Conservation (phyloP, 2,113 vertebrate species). For the Platanista minor region DNA sequence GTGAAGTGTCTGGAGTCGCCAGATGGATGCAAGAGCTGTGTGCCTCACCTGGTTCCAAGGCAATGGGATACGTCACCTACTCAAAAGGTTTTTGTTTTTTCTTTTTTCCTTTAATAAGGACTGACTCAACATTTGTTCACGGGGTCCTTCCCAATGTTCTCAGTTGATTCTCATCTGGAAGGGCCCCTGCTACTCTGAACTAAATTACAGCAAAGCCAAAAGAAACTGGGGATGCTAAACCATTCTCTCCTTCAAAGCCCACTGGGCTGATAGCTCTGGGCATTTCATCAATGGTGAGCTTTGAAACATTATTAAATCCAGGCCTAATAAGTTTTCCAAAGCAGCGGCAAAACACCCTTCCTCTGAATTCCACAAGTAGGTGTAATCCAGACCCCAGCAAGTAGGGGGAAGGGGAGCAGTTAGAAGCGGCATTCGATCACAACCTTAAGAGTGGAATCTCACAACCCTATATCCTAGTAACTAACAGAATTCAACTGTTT, state of each 20-base stretch:
- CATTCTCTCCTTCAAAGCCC: background rate
- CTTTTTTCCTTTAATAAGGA: background rate
- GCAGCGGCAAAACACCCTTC: background rate
- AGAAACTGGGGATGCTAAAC: background rate
- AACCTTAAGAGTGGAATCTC: background rate
- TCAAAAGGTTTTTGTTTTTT: background rate
- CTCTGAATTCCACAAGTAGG: background rate
- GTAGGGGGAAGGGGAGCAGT: background rate
- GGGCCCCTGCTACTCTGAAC: background rate
- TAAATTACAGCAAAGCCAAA: background rate
- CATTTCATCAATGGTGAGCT: background rate
- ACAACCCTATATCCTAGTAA: background rate
- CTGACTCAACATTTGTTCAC: background rate
- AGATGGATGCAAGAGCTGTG: background rate
- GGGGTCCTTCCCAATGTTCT: background rate
- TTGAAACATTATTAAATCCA: background rate
- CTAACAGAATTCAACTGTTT: background rate
- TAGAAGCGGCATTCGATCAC: background rate
- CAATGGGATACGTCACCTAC: background rate
- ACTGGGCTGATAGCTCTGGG: background rate
- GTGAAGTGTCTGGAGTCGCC: background rate
- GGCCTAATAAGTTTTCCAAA: conserved; percentile 11
- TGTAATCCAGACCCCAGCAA: background rate
- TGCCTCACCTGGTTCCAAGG: background rate
- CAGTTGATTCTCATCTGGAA: background rate